phyloP scores from a whole-genome alignment of 2,113 vertebrate species.

The Rhabdomys dilectus region DNA sequence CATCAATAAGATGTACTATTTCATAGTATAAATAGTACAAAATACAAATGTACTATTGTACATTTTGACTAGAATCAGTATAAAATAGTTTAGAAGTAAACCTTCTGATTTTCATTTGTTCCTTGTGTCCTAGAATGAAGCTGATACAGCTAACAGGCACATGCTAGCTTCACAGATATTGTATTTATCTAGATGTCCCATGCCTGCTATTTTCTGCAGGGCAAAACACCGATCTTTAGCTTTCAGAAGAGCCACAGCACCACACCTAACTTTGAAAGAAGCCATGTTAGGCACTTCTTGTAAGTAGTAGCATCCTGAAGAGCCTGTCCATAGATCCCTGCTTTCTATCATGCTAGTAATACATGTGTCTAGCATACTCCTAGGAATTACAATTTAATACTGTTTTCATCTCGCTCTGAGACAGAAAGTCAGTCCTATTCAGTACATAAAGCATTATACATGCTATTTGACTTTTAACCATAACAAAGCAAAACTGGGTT shows the following conservation, averaged over 20 bases:
- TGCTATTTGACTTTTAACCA: not conserved
- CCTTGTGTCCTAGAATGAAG: not conserved
- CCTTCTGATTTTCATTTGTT: not conserved
- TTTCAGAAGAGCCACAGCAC: not conserved
- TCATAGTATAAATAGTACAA: not conserved
- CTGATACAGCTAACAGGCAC: not conserved
- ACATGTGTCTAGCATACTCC: not conserved
- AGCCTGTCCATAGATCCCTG: not conserved
- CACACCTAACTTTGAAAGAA: not conserved
- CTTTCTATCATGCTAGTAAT: not conserved
- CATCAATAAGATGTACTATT: not conserved
- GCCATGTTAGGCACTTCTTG: not conserved
- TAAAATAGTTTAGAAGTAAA: not conserved
- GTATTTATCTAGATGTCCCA: not conserved
- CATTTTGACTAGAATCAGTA: not conserved
- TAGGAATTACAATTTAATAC: not conserved
- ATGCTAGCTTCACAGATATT: not conserved
- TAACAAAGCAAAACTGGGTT: not conserved
- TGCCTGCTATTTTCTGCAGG: not conserved
- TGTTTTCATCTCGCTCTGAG: not conserved
- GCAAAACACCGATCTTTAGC: not conserved
- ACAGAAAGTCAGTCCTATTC: not conserved
- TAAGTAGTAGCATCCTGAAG: not conserved
- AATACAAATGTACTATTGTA: too few species aligned
- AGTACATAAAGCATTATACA: not conserved